These are phyloP conservation scores for Brachystomella parvula DNA, from an alignment of 1,140 invertebrate species.

Conservation along the genomic window DNA sequence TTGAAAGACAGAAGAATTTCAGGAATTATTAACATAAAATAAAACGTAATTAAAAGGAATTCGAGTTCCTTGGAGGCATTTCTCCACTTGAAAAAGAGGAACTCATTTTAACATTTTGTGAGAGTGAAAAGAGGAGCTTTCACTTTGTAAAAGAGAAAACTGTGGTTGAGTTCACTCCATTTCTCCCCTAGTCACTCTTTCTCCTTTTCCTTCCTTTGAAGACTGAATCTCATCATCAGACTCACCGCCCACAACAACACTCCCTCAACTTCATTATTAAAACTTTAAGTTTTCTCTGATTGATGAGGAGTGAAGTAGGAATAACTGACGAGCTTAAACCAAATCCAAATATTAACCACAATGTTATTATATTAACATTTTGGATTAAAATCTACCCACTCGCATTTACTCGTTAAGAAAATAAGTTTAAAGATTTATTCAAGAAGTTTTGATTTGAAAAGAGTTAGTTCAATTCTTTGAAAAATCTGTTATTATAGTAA, in stretches of 20 bases:
- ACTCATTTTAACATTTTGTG: not conserved
- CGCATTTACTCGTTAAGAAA: not conserved
- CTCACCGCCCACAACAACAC: too few relatives aligned
- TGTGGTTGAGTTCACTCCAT: slow-evolving; percentile 11
- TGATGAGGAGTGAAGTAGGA: not conserved
- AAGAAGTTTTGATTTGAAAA: too few relatives aligned
- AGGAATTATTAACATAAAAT: slow-evolving; percentile 3
- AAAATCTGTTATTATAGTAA: too few relatives aligned
- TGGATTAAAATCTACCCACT: not conserved
- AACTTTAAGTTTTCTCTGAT: not conserved
- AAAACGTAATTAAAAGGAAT: slow-evolving; percentile 7
- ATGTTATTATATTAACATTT: too few relatives aligned
- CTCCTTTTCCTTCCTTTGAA: not conserved
- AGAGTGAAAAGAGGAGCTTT: slow-evolving; percentile 3
- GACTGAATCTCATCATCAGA: too few relatives aligned
- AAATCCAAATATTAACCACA: too few relatives aligned
- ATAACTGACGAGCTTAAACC: too few relatives aligned
- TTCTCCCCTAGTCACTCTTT: not conserved
- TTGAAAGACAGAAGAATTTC: not conserved
- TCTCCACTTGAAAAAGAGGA: too few relatives aligned
- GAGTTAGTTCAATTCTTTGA: not conserved
- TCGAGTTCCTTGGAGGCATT: too few relatives aligned
- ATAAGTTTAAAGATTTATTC: not conserved
- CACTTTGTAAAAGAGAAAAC: not conserved
- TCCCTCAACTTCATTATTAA: too few relatives aligned